These are phyloP conservation scores for Solen grandis DNA, from an alignment of 1,140 invertebrate species.

Conservation along the genomic window DNA sequence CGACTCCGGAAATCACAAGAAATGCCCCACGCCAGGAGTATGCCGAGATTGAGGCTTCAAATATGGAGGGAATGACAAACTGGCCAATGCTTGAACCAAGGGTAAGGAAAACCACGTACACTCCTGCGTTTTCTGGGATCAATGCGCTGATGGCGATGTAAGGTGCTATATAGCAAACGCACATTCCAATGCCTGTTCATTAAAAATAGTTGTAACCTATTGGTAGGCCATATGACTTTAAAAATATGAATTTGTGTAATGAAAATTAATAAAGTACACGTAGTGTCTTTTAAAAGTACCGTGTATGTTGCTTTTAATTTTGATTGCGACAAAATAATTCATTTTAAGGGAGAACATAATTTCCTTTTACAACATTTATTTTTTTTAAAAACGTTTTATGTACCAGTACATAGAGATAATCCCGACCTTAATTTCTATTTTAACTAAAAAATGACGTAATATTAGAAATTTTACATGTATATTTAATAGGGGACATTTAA, in stretches of 20 bases:
- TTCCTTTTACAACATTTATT: neutral
- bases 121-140: constrained; percentile 2
- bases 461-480: too few species aligned
- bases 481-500: too few species aligned
- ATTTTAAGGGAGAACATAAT: neutral
- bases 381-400: too few species aligned
- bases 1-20: constrained; percentile 3
- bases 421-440: too few species aligned
- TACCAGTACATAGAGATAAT: too few species aligned
- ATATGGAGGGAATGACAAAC: constrained; percentile 2
- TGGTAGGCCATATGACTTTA: too few species aligned
- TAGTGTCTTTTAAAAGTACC: too few species aligned
- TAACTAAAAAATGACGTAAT: too few species aligned
- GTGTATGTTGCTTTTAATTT: neutral
- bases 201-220: too few species aligned
- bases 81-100: constrained; percentile 23
- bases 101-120: neutral
- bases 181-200: constrained; percentile 27
- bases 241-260: neutral
- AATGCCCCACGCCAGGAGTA: constrained; percentile 21
- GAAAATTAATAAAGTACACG: neutral
- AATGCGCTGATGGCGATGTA: constrained; percentile 8
- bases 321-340: neutral
- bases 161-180: constrained; percentile 7
- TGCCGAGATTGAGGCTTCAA: neutral